Evolutionary conservation across 2,888 invertebrate species (phyloP), one percentile per base, ranked within the genome.

Genomic region (Plebejus melissa): DNA sequence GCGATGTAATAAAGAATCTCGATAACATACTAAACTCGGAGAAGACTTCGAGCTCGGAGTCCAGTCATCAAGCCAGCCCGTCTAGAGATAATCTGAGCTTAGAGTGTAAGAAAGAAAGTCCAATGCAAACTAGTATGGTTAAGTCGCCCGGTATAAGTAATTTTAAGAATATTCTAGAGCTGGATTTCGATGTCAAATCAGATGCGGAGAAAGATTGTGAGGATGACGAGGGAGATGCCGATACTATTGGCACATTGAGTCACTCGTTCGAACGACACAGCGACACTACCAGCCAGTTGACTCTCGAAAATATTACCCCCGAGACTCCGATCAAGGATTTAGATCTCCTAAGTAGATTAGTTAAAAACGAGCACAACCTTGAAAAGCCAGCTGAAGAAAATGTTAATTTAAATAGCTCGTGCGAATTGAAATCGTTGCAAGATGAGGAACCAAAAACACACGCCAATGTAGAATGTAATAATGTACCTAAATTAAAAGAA

Each of bases 1-100:
- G 95, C 76, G 95, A 95, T 81, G 95, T 95, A 13, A 95, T 95
- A 58, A 94, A 94, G 83, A 95, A 95, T 86, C 90, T 95, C 80
- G 95, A 95, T 86, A 95, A 94, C 81, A 94, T 95, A 77, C 86
- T 95, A 71, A 95, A 95, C 76, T 92, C 94, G 0, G 95, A 95
- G 82, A 95, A 94, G 81, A 94, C 94, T 1, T 94, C 94, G 5
- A 94, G 94, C 82, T 94, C 94, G 0, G 95, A 94, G 80, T 95
- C 95, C 7, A 94, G 94, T 79, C 94, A 94, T 78, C 94, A 94
- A 78, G 94, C 94, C 50, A 94, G 94, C 80, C 94, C 94, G 3
- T 92, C 91, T 13, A 88, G 94, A 77, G 94, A 94, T 79, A 90
- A 90, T 78, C 81, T 93, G 50, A 92, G 90, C 78, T 84, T 93